phyloP scores from a whole-genome alignment of 2,888 invertebrate genomes.

The Acronicta psi region DNA sequence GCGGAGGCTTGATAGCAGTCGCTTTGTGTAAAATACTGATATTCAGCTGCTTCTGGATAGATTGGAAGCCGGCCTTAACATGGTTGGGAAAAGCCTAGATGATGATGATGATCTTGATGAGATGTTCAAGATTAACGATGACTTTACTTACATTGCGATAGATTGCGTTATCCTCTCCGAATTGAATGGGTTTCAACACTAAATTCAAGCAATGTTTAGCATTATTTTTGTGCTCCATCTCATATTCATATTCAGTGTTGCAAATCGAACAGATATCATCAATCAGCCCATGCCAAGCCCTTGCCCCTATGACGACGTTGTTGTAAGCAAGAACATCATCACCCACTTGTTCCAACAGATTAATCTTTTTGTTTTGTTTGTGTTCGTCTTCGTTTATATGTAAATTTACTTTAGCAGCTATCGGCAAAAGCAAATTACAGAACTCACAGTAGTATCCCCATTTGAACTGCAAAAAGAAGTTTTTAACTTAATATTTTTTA shows the following conservation, averaged over 20 bases:
- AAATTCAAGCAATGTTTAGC: slow-evolving; percentile 69
- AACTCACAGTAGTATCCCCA: slow-evolving; percentile 74
- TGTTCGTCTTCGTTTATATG: slow-evolving; percentile 68
- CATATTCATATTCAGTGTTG: slow-evolving; percentile 68
- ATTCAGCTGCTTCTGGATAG: too few relatives aligned
- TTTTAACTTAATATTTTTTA: too few relatives aligned
- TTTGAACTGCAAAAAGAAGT: slow-evolving; percentile 66
- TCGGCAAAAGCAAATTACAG: slow-evolving; percentile 68
- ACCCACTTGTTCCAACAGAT: slow-evolving; percentile 54
- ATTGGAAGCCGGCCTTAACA: too few relatives aligned
- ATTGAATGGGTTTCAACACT: slow-evolving; percentile 64
- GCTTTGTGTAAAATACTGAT: too few relatives aligned
- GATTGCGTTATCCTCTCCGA: slow-evolving; percentile 58
- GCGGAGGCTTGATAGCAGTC: too few relatives aligned
- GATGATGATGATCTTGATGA: too few relatives aligned
- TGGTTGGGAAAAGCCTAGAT: too few relatives aligned
- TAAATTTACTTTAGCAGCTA: slow-evolving; percentile 65
- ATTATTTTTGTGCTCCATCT: slow-evolving; percentile 62
- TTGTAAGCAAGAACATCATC: slow-evolving; percentile 61
- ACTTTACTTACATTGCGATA: slow-evolving; percentile 66
- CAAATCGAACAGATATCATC: slow-evolving; percentile 72
- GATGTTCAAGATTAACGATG: too few relatives aligned
- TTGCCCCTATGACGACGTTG: slow-evolving; percentile 63
- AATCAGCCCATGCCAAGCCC: slow-evolving; percentile 72
- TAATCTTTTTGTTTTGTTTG: slow-evolving; percentile 55